phyloP scores from a whole-genome alignment of 2,888 invertebrate species.

The Sericinus montela region DNA sequence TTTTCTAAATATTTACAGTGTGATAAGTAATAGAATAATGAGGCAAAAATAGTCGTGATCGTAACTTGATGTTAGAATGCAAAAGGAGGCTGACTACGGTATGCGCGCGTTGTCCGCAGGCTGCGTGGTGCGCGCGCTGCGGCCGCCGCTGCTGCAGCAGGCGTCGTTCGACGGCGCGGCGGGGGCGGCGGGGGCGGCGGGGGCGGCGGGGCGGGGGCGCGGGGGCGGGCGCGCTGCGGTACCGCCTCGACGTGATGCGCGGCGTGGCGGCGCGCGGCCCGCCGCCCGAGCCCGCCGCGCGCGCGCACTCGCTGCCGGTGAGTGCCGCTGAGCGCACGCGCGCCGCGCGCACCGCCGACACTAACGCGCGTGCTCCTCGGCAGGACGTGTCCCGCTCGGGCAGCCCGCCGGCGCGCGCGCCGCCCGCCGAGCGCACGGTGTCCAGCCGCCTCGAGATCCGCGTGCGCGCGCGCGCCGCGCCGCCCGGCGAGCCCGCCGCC shows the following conservation, averaged over 20 bases:
- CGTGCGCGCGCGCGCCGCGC: constrained; percentile 78
- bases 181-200: too few species aligned
- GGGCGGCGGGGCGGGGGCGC: too few species aligned
- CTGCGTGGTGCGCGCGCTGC: constrained; percentile 75
- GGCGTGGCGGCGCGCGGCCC: constrained; percentile 85
- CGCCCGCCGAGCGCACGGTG: constrained; percentile 70
- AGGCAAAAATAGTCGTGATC: too few species aligned
- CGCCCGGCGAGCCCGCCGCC: constrained; percentile 8
- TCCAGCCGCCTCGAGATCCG: constrained; percentile 91
- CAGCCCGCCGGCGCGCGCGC: constrained; percentile 43
- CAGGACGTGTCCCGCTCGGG: constrained; percentile 74
- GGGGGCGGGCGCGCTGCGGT: constrained; percentile 83
- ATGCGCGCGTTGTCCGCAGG: too few species aligned
- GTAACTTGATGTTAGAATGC: too few species aligned
- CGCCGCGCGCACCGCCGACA: background rate
- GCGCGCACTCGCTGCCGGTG: constrained; percentile 54
- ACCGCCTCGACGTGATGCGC: constrained; percentile 90
- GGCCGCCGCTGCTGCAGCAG: constrained; percentile 90
- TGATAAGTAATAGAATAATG: too few species aligned
- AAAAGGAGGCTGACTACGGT: too few species aligned
- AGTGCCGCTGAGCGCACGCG: constrained; percentile 32
- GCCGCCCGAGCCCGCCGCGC: constrained; percentile 28
- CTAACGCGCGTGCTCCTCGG: too few species aligned
- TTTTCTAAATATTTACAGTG: too few species aligned
- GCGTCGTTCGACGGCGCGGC: constrained; percentile 90